Base-by-base conservation (phyloP, 1,140 invertebrate genomes). In the Lepidurus arcticus region DNA sequence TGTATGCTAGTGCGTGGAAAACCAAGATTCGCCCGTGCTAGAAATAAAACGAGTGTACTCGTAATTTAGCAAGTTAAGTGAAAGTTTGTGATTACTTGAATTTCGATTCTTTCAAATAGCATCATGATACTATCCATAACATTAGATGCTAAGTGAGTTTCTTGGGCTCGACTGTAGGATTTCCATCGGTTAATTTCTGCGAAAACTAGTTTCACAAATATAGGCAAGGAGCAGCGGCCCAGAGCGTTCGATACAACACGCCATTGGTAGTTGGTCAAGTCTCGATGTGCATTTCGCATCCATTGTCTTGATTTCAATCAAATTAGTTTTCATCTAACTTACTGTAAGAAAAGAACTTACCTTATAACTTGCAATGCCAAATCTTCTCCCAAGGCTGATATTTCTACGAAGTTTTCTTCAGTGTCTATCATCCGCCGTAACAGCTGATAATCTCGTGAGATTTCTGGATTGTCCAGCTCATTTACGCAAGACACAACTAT, bases 111-210 rank as follows among this genome's bases (percentile, higher is more conserved):
- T 82, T 97, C 95, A 84, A 97, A 97, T 1, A 98, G 86, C 90
- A 98, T 94, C 91, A 97, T 97, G 82, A 99, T 99, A 16, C 93
- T 96, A 83, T 98, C 96, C 92, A 97, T 98, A 0, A 99, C 96
- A 7, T 94, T 97, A 42, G 92, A 94, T 0, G 96, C 95, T 47
- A 98, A 86, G 82, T 94, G 91, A 0, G 95, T 98, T 81, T 96
- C 94, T 80, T 94, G 92, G 0, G 94, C 92, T 84, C 94, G 94
- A 0, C 95, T 97, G 84, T 98, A 99, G 79, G 96, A 98, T 75
- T 96, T 90, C 97, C 97, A 99, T 78, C 95, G 87, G 83, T 94
- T 97, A 11, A 98, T 94, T 86, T 98, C 96, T 10, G 95, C 95
- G 86, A 96, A 97, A 0, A 98, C 95, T 24, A 99, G 86, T 86